Base-by-base conservation (phyloP, 1,140 invertebrate genomes). In the Drosophila ironensis region DNA sequence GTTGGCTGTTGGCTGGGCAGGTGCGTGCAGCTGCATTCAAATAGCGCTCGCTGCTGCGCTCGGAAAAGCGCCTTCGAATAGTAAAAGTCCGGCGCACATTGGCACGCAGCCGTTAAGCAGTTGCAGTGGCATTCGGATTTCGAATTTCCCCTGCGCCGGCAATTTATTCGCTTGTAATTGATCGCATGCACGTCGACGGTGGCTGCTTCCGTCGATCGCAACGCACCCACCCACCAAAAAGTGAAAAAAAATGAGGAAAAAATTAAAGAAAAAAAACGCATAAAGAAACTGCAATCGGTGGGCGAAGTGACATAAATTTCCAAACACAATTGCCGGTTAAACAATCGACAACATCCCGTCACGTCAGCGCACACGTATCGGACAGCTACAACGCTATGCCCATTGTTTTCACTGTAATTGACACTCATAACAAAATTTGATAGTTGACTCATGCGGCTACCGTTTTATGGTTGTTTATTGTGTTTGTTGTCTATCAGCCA, bases 281-380 rank as follows among this genome's bases (percentile, higher is more conserved):
- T 22, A n/a, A n/a, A 27, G 25, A 27, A 14, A 33, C 30, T 33
- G 30, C 30, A 33, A 12, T 33, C 30, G 30, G 30, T 33, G 14
- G 30, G 22, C 25, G 38, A 67, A 64, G 45, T 72, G 64, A 74
- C 81, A 86, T 80, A 84, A 80, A 84, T 84, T 80, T 86, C 57
- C 71, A 86, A 80, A 80, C 70, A 74, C 68, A 72, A 86, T 75
- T 77, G 82, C 61, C 77, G 81, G 72, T 75, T 82, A 64, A 86
- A 82, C 80, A 78, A 82, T 88, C 74, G 77, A 82, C 81, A 82
- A 88, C 87, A 88, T 88, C 87, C 87, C 87, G 87, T 88, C 87
- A 88, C 87, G 80, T 84, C 80, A 84, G 70, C 73, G 35, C 41
- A 54, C 61, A 37, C 44, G n/a, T n/a, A n/a, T 66, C 28, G 28